Evolutionary conservation across 2,797 vertebrate genomes (phyloP).

Genomic region (Phylloscopus collybita): DNA sequence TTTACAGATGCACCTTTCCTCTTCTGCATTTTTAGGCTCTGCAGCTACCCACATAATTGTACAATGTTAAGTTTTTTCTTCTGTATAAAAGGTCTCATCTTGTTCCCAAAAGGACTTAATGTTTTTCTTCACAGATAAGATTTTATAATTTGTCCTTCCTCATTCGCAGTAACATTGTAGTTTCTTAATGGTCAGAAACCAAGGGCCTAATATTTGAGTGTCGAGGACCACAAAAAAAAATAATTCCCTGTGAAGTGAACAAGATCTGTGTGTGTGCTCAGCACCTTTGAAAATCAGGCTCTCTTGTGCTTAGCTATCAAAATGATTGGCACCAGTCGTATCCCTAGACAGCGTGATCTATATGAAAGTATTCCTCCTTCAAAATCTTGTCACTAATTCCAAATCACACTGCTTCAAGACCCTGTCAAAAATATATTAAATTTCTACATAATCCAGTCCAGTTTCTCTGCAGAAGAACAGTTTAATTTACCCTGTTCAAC

Average conservation of each 20-base stretch:
- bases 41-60: neutral
- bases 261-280: neutral
- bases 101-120: neutral
- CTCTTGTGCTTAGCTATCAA: constrained; percentile 28
- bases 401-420: constrained; percentile 26
- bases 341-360: neutral
- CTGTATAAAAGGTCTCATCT: neutral
- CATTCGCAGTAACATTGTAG: neutral
- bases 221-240: neutral
- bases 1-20: neutral
- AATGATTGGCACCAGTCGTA: constrained; percentile 29
- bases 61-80: neutral
- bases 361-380: constrained; percentile 43
- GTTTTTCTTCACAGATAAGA: neutral
- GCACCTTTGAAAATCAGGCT: constrained; percentile 42
- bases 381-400: constrained; percentile 52
- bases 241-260: neutral
- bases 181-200: neutral
- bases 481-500: constrained; percentile 18
- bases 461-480: constrained; percentile 21
- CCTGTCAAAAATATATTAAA: constrained; percentile 39
- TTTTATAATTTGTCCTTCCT: neutral
- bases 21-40: neutral
- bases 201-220: neutral
- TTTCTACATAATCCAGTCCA: neutral